These are phyloP conservation scores for Cichlasoma orientale DNA, from an alignment of 2,797 vertebrate species.

Conservation along the genomic window DNA sequence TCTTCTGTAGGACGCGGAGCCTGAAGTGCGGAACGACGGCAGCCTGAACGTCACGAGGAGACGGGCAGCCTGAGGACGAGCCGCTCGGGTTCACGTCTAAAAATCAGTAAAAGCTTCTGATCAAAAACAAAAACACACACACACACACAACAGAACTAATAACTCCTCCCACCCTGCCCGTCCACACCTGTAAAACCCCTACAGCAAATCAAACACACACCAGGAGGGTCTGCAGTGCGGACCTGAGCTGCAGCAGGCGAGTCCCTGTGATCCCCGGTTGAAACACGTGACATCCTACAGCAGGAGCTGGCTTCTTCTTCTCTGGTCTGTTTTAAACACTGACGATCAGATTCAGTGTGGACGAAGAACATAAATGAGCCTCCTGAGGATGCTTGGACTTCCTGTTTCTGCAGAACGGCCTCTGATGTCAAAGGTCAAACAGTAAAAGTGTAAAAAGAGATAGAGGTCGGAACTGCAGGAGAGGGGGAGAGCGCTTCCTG, in stretches of 20 bases:
- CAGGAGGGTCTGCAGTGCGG: conserved; percentile 6
- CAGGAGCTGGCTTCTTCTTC: neutral
- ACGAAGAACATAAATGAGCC: neutral
- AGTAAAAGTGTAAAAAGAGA: neutral
- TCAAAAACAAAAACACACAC: conserved; percentile 8
- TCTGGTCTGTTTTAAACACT: neutral
- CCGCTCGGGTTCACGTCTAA: conserved; percentile 15
- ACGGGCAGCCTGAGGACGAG: conserved; percentile 3
- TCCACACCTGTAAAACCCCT: conserved; percentile 20
- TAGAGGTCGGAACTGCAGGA: neutral
- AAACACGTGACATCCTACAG: conserved; percentile 14
- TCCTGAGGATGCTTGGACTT: neutral
- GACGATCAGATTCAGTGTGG: neutral
- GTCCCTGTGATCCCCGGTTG: conserved; percentile 19
- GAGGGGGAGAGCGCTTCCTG: neutral
- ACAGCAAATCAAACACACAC: conserved; percentile 54
- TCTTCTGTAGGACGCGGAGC: conserved; percentile 7
- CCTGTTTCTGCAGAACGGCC: neutral
- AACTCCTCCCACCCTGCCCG: conserved; percentile 17
- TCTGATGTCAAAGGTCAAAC: neutral
- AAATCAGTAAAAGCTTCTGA: conserved; percentile 21
- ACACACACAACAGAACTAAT: conserved; percentile 16
- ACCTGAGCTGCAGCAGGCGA: conserved; percentile 34
- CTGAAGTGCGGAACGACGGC: neutral
- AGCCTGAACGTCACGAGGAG: neutral